Evolutionary conservation across 2,113 vertebrate genomes (phyloP), one percentile per base, ranked within the genome.

Genomic region (Gulo gulo): DNA sequence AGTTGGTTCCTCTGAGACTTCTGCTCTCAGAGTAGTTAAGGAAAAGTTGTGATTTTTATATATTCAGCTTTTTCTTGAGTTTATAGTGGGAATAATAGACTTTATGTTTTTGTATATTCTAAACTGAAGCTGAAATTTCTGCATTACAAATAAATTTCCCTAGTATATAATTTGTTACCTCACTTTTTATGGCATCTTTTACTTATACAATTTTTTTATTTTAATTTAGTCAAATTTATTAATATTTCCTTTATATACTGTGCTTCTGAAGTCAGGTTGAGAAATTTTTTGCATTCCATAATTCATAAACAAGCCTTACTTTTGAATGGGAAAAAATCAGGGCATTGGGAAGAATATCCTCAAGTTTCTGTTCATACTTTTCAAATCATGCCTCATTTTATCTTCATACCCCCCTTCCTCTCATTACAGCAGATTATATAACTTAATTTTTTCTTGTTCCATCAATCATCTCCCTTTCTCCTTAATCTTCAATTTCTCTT

Each of bases 1-100:
- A 4, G 3, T 85, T 81, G 42, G 34, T 67, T 78, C 16, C 69
- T 88, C 50, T 73, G 61, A 86, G 8, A 83, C 6, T 23, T 88
- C 47, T 61, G 78, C 18, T 84, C 50, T 74, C n/a, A 80, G 8
- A 65, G 23, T 78, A 76, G 26, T 71, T 78, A 73, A 65, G 26
- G 29, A 6, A 86, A 87, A 45, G 1, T 20, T 92, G 63, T 23
- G 18, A 39, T 76, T 86, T 86, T 52, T 34, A 29, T 45, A 42
- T 34, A n/a, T 74, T n/a, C 61, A 94, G 50, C 12, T 73, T 97
- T 91, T 95, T 84, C 55, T 84, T 92, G 79, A 94, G 11, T 50
- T 74, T 39, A 29, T 10, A 0, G 13, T 71, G 18, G 59, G 29
- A 94, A 34, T 21, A 21, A 84, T 63, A 57, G 16, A 57, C 24